Conservation (phyloP, 2,797 vertebrate genomes). For the Vipera ursinii region DNA sequence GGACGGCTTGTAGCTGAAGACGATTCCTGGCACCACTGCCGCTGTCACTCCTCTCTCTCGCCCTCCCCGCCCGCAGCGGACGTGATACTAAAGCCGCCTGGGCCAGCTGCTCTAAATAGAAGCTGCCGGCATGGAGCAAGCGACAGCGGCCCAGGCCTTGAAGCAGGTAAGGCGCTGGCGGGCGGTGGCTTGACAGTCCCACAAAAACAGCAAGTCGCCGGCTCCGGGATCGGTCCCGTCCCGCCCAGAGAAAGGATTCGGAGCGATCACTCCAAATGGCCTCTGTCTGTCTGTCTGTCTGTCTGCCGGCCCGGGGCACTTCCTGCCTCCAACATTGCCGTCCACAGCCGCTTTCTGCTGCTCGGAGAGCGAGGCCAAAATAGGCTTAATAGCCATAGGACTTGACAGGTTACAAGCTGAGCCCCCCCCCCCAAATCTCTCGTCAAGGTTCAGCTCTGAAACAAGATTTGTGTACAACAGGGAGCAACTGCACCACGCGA, state of each 20-base stretch:
- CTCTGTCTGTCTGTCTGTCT: not conserved
- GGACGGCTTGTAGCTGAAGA: not conserved
- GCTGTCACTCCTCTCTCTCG: not conserved
- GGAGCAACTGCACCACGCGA: not conserved
- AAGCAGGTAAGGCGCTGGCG: not conserved
- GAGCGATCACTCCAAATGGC: not conserved
- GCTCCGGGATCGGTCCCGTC: not conserved
- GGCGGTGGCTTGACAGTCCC: not conserved
- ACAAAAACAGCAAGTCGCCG: no score
- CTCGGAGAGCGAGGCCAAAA: not conserved
- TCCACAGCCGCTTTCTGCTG: not conserved
- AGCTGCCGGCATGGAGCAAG: conserved; percentile 15
- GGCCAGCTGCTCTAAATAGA: not conserved
- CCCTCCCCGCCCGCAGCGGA: not conserved
- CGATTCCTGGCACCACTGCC: not conserved
- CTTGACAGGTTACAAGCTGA: no score
- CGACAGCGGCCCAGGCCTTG: not conserved
- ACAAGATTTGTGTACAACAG: not conserved
- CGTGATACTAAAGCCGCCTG: not conserved
- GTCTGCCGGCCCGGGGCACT: not conserved
- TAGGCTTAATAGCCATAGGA: not conserved
- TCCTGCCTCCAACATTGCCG: not conserved
- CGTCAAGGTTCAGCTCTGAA: not conserved
- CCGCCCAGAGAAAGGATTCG: not conserved
- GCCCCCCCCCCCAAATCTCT: no score